These are phyloP conservation scores for Dermochelys coriacea DNA, from an alignment of 2,797 vertebrate species.

Conservation along the genomic window DNA sequence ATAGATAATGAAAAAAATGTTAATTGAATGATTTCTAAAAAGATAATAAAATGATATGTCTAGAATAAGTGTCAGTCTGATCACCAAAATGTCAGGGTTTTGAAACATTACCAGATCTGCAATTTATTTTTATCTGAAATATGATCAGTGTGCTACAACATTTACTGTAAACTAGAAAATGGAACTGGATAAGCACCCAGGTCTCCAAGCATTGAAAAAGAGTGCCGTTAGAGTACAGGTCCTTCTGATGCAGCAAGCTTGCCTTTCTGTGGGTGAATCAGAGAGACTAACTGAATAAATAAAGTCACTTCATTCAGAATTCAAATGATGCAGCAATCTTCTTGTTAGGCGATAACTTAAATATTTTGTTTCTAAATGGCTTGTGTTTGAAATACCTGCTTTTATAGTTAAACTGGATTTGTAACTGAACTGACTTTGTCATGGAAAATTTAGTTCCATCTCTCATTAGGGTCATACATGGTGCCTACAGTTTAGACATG, in stretches of 20 bases:
- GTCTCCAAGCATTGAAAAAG: background rate
- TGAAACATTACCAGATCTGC: background rate
- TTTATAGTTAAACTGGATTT: background rate
- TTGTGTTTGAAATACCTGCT: background rate
- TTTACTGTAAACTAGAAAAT: background rate
- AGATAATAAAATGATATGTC: background rate
- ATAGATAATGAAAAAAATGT: background rate
- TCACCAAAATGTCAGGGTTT: background rate
- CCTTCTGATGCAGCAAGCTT: background rate
- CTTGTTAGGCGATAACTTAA: background rate
- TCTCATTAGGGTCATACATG: background rate
- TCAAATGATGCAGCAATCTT: background rate
- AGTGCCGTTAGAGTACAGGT: background rate
- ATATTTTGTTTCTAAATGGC: background rate
- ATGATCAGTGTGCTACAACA: background rate
- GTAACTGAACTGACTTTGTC: background rate
- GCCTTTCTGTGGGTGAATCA: background rate
- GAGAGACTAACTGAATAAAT: background rate
- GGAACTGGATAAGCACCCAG: background rate
- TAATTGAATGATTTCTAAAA: background rate
- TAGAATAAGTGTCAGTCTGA: background rate
- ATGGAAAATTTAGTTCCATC: fast-evolving
- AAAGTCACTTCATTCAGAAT: background rate
- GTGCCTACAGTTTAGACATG: background rate
- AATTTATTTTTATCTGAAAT: background rate